Conservation (phyloP, 1,140 invertebrate species). For the Halesus radiatus region DNA sequence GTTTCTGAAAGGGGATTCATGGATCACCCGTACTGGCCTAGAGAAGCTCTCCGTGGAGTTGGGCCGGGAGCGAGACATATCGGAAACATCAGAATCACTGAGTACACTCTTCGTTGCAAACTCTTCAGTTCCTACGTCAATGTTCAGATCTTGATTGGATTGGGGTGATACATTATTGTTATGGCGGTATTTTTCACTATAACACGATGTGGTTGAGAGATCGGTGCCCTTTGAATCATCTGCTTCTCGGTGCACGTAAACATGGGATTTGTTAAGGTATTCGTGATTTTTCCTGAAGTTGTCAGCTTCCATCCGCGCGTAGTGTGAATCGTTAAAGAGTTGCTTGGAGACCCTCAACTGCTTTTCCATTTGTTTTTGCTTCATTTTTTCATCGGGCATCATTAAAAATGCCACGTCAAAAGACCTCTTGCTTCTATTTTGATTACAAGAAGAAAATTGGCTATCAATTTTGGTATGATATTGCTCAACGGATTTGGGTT, state of each 20-base stretch:
- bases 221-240: conserved; percentile 61
- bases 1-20: conserved; percentile 68
- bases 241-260: conserved; percentile 59
- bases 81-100: conserved; percentile 69
- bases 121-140: conserved; percentile 71
- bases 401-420: conserved; percentile 92
- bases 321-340: conserved; percentile 66
- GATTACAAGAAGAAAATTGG: conserved; percentile 63
- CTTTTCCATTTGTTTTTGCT: conserved; percentile 77
- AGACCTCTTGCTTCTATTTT: conserved; percentile 76
- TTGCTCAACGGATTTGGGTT: conserved; percentile 43
- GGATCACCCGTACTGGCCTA: conserved; percentile 64
- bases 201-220: conserved; percentile 49
- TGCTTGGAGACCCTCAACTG: conserved; percentile 71
- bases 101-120: conserved; percentile 66
- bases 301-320: conserved; percentile 59
- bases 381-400: conserved; percentile 85
- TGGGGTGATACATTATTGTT: conserved; percentile 69
- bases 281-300: conserved; percentile 64
- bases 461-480: conserved; percentile 60
- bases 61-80: conserved; percentile 66
- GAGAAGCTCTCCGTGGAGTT: conserved; percentile 69
- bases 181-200: conserved; percentile 63
- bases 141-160: conserved; percentile 67
- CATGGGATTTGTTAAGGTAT: conserved; percentile 63